phyloP scores from a whole-genome alignment of 2,888 invertebrate genomes.

The Melieria crassipennis region DNA sequence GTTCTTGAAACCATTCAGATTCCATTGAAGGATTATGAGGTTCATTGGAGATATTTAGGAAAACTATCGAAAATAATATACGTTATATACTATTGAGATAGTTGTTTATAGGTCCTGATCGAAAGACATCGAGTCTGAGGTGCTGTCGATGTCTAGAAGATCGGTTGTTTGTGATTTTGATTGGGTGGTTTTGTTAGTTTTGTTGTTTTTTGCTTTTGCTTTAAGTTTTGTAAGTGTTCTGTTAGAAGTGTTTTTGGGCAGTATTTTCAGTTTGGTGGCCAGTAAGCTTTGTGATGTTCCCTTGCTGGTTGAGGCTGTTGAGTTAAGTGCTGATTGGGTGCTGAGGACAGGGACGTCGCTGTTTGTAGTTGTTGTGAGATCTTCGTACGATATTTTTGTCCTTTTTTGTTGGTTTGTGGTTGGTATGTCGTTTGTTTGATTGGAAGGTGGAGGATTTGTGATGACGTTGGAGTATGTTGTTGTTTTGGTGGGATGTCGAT shows the following conservation, averaged over 20 bases:
- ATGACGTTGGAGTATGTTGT: too few species aligned
- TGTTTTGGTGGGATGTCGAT: too few species aligned
- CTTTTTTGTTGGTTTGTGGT: too few species aligned
- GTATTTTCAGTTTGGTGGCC: slow-evolving; percentile 5
- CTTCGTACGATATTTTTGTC: too few species aligned
- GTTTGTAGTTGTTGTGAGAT: neutral
- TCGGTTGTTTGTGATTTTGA: neutral
- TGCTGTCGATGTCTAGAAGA: neutral
- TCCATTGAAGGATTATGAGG: neutral
- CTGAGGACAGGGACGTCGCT: neutral
- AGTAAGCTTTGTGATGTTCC: neutral
- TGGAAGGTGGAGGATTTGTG: too few species aligned
- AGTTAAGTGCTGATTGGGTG: neutral
- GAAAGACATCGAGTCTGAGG: too few species aligned
- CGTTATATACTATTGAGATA: neutral
- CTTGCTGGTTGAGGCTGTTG: neutral
- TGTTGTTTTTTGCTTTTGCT: neutral
- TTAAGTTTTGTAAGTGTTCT: neutral
- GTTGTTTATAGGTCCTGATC: neutral
- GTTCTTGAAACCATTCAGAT: neutral
- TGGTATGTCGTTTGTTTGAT: too few species aligned
- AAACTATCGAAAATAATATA: neutral
- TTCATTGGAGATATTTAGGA: neutral
- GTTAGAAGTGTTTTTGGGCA: slow-evolving; percentile 5
- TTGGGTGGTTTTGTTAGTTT: neutral